phyloP scores from a whole-genome alignment of 2,113 vertebrate species.

The Sporophila hypoxantha region DNA sequence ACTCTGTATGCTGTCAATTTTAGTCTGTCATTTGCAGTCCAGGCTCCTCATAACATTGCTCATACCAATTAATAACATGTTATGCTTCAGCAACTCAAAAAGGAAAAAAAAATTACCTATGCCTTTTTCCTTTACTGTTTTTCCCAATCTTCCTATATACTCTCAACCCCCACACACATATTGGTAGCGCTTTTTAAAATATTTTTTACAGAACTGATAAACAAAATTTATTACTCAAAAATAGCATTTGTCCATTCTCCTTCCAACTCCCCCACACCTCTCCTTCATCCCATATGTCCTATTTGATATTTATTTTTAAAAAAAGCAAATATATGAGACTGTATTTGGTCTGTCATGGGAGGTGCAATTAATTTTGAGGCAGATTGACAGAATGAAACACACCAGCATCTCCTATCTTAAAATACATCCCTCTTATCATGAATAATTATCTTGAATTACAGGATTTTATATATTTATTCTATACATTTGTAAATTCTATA shows the following conservation, averaged over 20 bases:
- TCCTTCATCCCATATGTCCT: background rate
- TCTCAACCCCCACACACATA: background rate
- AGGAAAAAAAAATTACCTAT: background rate
- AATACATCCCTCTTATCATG: background rate
- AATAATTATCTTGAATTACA: background rate
- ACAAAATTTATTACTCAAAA: background rate
- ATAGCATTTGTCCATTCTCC: background rate
- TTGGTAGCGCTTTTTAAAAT: background rate
- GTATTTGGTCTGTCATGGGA: background rate
- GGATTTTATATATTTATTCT: background rate
- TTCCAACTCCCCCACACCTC: background rate
- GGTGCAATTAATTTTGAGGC: background rate
- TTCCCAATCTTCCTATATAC: background rate
- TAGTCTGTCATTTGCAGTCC: background rate
- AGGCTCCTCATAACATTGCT: background rate
- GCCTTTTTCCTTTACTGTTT: background rate
- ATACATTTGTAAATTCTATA: background rate
- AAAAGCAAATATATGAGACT: background rate
- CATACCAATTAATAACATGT: background rate
- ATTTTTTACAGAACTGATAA: background rate
- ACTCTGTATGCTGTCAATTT: constrained; percentile 27
- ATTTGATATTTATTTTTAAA: background rate
- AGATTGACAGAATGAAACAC: background rate
- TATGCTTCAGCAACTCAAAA: background rate
- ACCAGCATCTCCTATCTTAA: background rate